Conservation (phyloP, 2,113 vertebrate species). For the Zosterops lateralis region DNA sequence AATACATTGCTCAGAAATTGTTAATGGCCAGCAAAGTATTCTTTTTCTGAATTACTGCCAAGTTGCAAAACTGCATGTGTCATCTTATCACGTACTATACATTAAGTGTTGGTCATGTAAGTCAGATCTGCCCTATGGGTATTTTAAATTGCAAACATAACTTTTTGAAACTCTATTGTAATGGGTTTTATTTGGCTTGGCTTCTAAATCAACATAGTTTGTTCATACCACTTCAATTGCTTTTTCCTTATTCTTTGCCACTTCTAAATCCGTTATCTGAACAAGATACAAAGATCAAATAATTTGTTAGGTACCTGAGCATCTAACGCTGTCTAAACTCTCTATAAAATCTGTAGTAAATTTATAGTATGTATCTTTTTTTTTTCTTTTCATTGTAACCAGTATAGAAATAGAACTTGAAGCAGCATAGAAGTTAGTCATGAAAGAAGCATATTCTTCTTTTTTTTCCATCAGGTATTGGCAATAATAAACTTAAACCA, state of each 20-base stretch:
- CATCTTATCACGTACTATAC: background rate
- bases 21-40: background rate
- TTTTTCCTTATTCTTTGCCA: conserved; percentile 2
- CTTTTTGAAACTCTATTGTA: conserved; percentile 26
- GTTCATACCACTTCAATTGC: background rate
- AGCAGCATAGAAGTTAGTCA: background rate
- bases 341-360: background rate
- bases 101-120: conserved; percentile 27
- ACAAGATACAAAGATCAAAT: background rate
- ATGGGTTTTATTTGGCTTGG: background rate
- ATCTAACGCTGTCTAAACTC: background rate
- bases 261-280: conserved; percentile 8
- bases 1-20: conserved; percentile 19
- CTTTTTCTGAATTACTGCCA: conserved; percentile 21
- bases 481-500: background rate
- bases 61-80: conserved; percentile 48
- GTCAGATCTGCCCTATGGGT: conserved; percentile 25
- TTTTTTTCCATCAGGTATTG: background rate
- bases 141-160: conserved; percentile 34
- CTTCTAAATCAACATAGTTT: conserved; percentile 24
- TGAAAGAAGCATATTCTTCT: background rate
- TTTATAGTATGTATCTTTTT: background rate
- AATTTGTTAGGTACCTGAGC: background rate
- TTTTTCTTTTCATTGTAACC: background rate
- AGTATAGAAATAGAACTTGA: background rate